Base-by-base conservation (phyloP, 2,888 invertebrate species). In the Diplazon laetatorius region DNA sequence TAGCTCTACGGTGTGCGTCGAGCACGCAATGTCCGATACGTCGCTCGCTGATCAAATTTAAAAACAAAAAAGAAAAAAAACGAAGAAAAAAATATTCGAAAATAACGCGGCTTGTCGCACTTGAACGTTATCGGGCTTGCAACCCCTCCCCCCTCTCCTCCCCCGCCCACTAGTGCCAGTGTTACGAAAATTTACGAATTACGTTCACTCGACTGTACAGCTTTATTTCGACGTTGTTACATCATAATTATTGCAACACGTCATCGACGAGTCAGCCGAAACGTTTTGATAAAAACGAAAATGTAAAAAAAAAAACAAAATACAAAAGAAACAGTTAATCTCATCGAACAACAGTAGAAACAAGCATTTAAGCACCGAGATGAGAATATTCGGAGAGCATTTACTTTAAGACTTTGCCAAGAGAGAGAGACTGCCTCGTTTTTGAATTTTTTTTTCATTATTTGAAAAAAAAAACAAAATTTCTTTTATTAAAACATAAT, bases 121-220 rank as follows among this genome's bases (percentile, higher is more conserved):
- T 65, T 20, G 39, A 42, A 60, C 72, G 62, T 70, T 62, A 55
- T 66, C 73, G 78, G 65, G 46, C n/a, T n/a, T n/a, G n/a, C 71
- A 76, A 72, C 52, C 39, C 70, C 48, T 46, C n/a, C n/a, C n/a
- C n/a, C n/a, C n/a, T n/a, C n/a, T n/a, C n/a, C n/a, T n/a, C n/a
- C n/a, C n/a, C n/a, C n/a, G n/a, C n/a, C n/a, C n/a, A n/a, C n/a
- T n/a, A n/a, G 75, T 75, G 68, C 77, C 80, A 72, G 72, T 46
- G 70, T 69, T 80, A 81, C 80, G 75, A 79, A 66, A 78, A 83
- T 76, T 82, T 79, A 80, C 82, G 83, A 81, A 82, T 82, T 82
- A 83, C 82, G 84, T 85, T 85, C 78, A 82, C 80, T 83, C 82
- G 82, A 82, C 81, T 86, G 85, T 86, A 85, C 84, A 86, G 82